These are phyloP conservation scores for Onychostruthus taczanowskii DNA, from an alignment of 2,113 vertebrate species.

Conservation along the genomic window DNA sequence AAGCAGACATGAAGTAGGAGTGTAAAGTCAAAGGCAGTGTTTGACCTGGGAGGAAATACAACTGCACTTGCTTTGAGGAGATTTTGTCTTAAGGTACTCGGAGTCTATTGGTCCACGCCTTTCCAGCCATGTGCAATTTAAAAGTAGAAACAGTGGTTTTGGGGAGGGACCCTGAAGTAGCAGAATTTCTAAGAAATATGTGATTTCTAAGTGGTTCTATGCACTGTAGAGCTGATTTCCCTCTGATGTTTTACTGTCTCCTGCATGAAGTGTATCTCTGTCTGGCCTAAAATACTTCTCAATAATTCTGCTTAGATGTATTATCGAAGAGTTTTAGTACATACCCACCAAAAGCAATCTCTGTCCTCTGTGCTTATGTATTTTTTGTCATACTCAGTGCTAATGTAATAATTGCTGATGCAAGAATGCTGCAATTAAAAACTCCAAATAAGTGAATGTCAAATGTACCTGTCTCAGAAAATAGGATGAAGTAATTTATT, in stretches of 20 bases:
- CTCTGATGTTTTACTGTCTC: not conserved
- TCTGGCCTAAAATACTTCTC: not conserved
- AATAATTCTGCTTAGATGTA: not conserved
- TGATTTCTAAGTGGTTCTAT: not conserved
- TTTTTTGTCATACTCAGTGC: conserved; percentile 37
- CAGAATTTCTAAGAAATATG: not conserved
- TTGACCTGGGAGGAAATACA: not conserved
- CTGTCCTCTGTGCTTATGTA: not conserved
- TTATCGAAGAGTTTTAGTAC: not conserved
- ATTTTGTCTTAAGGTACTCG: not conserved
- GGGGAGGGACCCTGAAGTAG: not conserved
- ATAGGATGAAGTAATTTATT: conserved; percentile 69
- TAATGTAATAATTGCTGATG: conserved; percentile 61
- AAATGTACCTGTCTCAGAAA: conserved; percentile 67
- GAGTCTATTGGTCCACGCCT: not conserved
- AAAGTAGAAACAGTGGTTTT: not conserved
- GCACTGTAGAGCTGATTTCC: not conserved
- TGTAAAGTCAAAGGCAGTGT: not conserved
- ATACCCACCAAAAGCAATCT: not conserved
- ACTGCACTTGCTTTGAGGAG: not conserved
- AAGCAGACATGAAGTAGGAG: not conserved
- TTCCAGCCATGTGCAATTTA: not conserved
- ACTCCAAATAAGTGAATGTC: conserved; percentile 44
- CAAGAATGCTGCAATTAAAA: conserved; percentile 16
- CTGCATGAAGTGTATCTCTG: not conserved